phyloP scores from a whole-genome alignment of 2,888 invertebrate species.

The Aquatica leii region DNA sequence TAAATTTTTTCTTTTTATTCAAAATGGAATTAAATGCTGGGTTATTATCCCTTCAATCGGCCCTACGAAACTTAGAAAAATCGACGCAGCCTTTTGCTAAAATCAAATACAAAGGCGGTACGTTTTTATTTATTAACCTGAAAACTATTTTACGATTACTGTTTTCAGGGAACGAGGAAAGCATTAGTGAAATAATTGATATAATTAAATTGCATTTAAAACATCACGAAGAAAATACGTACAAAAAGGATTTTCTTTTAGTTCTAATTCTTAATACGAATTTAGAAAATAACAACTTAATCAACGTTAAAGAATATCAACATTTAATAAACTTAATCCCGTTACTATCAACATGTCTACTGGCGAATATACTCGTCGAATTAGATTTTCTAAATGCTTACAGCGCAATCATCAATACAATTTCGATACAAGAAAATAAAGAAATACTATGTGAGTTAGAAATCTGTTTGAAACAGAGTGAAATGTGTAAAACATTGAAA shows the following conservation, averaged over 20 bases:
- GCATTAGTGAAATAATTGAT: slow-evolving; percentile 39
- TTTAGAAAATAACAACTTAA: slow-evolving; percentile 42
- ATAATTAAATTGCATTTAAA: slow-evolving; percentile 22
- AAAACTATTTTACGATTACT: background rate
- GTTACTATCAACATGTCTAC: slow-evolving; percentile 52
- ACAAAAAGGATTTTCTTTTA: slow-evolving; percentile 36
- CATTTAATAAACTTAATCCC: slow-evolving; percentile 53
- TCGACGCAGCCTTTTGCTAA: slow-evolving; percentile 48
- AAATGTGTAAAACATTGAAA: slow-evolving; percentile 42
- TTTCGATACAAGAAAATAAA: slow-evolving; percentile 28
- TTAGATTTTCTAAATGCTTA: slow-evolving; percentile 34
- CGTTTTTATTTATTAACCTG: background rate
- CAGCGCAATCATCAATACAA: slow-evolving; percentile 23
- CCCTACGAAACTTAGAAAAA: slow-evolving; percentile 48
- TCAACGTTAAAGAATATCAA: slow-evolving; percentile 47
- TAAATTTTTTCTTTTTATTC: too few species aligned
- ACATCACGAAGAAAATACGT: slow-evolving; percentile 17
- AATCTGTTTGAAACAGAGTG: slow-evolving; percentile 47
- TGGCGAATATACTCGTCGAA: slow-evolving; percentile 40
- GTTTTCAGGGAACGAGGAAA: slow-evolving; percentile 51
- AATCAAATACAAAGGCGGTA: slow-evolving; percentile 55
- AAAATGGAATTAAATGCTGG: slow-evolving; percentile 52
- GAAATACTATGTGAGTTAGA: slow-evolving; percentile 45
- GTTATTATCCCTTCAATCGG: slow-evolving; percentile 51
- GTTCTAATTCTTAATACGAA: slow-evolving; percentile 55